Percentiles rank a stretch among this genome's conserved stretches.
phyloP scores from a whole-genome alignment of 1,140 invertebrate genomes.

The Listronotus bonariensis region DNA sequence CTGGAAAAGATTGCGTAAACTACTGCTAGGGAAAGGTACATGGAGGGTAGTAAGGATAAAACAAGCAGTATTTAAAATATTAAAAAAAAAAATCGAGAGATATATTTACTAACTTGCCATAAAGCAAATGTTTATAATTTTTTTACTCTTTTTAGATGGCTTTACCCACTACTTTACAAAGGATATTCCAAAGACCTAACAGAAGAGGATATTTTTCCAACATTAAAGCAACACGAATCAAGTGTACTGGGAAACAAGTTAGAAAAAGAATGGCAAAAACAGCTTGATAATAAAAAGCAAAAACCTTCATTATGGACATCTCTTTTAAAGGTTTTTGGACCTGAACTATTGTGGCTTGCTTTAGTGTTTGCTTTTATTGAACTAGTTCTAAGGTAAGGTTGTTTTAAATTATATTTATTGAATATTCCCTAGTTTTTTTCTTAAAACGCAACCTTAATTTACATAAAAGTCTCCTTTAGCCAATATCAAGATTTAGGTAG shows the following conservation, averaged over 20 bases:
- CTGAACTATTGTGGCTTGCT: constrained; percentile 53
- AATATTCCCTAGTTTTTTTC: too few species aligned
- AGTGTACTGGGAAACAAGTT: constrained; percentile 61
- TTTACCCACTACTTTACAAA: constrained; percentile 47
- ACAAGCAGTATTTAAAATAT: too few species aligned
- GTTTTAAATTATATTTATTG: too few species aligned
- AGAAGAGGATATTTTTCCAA: constrained; percentile 41
- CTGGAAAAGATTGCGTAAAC: too few species aligned
- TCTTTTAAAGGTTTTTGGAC: constrained; percentile 51
- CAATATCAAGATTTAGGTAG: too few species aligned
- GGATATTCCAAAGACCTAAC: constrained; percentile 39
- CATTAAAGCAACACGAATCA: constrained; percentile 30
- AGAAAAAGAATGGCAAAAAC: constrained; percentile 60
- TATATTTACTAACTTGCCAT: too few species aligned
- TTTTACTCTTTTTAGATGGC: constrained; percentile 47
- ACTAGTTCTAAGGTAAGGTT: not conserved
- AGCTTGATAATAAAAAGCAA: constrained; percentile 45
- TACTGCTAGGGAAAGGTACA: too few species aligned
- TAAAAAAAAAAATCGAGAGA: too few species aligned
- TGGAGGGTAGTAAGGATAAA: too few species aligned
- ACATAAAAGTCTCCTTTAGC: too few species aligned
- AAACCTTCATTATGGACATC: constrained; percentile 52
- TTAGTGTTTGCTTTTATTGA: constrained; percentile 1
- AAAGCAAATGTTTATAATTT: too few species aligned
- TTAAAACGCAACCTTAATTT: too few species aligned